Conservation (phyloP, 2,888 invertebrate species). For the Cheiracanthium punctorium region DNA sequence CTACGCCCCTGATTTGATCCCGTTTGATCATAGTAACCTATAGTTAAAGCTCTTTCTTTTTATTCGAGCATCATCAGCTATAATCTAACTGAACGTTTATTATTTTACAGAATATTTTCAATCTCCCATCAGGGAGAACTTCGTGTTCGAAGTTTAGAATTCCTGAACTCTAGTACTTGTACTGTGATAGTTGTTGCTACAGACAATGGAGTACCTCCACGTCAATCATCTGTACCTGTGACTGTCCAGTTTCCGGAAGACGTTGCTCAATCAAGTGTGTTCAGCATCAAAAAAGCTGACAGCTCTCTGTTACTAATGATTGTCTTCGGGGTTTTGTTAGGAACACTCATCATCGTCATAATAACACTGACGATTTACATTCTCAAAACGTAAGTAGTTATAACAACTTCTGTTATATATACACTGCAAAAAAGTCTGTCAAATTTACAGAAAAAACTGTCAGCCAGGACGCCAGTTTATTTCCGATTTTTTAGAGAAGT, state of each 20-base stretch:
- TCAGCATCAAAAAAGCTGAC: constrained; percentile 75
- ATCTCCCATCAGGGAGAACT: constrained; percentile 83
- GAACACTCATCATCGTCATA: constrained; percentile 85
- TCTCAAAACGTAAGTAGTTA: constrained; percentile 72
- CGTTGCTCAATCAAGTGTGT: constrained; percentile 74
- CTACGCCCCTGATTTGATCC: no score
- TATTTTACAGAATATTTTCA: constrained; percentile 79
- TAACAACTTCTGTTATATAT: no score
- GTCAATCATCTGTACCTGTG: constrained; percentile 79
- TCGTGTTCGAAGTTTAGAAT: constrained; percentile 74
- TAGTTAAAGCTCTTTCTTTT: no score
- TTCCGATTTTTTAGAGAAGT: no score
- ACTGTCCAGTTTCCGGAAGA: constrained; percentile 73
- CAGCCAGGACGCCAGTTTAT: no score
- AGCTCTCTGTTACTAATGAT: constrained; percentile 79
- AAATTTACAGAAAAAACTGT: no score
- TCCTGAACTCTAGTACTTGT: constrained; percentile 80
- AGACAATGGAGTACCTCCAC: constrained; percentile 89
- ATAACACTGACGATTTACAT: constrained; percentile 86
- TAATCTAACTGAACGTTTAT: no score
- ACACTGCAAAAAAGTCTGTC: no score
- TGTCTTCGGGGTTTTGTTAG: constrained; percentile 84
- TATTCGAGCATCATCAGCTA: no score
- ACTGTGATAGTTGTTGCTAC: constrained; percentile 88
- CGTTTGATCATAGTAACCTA: no score